Evolutionary conservation across 2,797 vertebrate species (phyloP).

Genomic region (Nyctibius grandis): DNA sequence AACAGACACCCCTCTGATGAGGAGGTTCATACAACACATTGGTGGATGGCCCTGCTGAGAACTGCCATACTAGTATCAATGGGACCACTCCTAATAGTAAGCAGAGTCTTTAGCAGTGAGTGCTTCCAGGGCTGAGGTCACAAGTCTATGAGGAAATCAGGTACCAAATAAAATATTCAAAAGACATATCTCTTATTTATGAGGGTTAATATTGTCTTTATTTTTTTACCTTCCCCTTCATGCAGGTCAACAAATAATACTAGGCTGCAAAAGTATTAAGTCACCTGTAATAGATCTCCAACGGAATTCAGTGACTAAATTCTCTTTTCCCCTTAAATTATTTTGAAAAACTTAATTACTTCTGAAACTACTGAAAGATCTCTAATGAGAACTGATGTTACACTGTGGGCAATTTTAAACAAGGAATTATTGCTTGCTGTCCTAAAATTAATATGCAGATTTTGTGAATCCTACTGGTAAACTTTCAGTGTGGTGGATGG

Average conservation of each 20-base stretch:
- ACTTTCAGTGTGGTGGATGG: background rate
- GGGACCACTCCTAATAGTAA: background rate
- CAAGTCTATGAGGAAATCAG: background rate
- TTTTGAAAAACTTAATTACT: constrained; percentile 57
- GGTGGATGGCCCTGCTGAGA: background rate
- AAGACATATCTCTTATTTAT: constrained; percentile 5
- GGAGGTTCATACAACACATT: background rate
- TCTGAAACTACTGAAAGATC: constrained; percentile 44
- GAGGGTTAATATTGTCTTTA: constrained; percentile 23
- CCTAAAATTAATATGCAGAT: constrained; percentile 62
- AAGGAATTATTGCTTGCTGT: constrained; percentile 53
- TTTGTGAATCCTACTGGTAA: constrained; percentile 55
- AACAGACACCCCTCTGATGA: background rate
- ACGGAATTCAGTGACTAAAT: constrained; percentile 11
- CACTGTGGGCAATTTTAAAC: constrained; percentile 57
- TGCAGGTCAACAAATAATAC: constrained; percentile 19
- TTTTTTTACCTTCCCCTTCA: background rate
- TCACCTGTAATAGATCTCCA: background rate
- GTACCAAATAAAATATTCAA: constrained; percentile 36
- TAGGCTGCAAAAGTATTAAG: background rate
- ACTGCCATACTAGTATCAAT: background rate
- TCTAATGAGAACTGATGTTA: constrained; percentile 61
- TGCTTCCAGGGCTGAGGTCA: background rate
- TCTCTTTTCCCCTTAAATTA: constrained; percentile 52
- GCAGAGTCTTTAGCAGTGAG: background rate